Conservation (phyloP, 2,797 vertebrate species). For the Clarias laeviceps region DNA sequence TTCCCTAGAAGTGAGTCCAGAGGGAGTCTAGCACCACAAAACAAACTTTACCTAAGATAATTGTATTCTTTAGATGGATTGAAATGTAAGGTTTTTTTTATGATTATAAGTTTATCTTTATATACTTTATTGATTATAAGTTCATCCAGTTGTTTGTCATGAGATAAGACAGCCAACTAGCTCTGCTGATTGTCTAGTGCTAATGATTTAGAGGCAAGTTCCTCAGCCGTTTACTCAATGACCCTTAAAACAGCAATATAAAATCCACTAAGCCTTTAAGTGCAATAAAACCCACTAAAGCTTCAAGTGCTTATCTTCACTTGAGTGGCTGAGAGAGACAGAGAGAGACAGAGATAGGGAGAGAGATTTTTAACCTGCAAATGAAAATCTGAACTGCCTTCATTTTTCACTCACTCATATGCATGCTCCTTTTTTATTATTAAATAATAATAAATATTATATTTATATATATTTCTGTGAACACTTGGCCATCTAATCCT, state of each 20-base stretch:
- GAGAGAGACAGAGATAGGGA: background rate
- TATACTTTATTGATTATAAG: background rate
- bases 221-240: background rate
- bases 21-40: background rate
- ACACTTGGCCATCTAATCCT: background rate
- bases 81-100: no score
- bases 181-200: background rate
- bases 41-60: background rate
- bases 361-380: background rate
- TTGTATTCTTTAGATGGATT: background rate
- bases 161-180: background rate
- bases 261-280: background rate
- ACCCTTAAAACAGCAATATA: constrained; percentile 1
- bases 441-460: no score
- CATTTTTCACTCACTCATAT: background rate
- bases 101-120: background rate
- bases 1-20: background rate
- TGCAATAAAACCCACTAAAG: background rate
- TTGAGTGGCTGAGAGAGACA: background rate
- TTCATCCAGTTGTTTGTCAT: no score
- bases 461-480: background rate
- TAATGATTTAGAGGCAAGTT: background rate
- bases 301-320: background rate
- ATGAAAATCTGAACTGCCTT: background rate
- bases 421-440: no score